These are phyloP conservation scores for Sesia bembeciformis DNA, from an alignment of 2,888 invertebrate species.

Conservation along the genomic window DNA sequence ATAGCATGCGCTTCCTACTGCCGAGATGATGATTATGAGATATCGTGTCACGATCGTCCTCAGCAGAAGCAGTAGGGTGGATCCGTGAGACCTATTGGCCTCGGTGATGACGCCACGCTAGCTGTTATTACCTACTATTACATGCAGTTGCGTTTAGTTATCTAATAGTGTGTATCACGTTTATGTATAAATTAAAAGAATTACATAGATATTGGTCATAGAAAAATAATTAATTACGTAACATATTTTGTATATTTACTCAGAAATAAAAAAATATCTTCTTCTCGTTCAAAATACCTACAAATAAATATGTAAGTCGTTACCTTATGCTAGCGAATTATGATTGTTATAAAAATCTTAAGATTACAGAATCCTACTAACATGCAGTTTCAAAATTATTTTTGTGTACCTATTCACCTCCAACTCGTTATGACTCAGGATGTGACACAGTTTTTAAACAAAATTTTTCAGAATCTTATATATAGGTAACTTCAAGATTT, in stretches of 20 bases:
- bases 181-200: neutral
- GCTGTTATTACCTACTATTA: slow-evolving; percentile 22
- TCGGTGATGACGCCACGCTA: slow-evolving; percentile 42
- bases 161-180: slow-evolving; percentile 19
- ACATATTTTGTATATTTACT: neutral
- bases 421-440: too few species aligned
- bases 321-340: too few species aligned
- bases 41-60: slow-evolving; percentile 52
- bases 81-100: slow-evolving; percentile 35
- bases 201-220: neutral
- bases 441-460: too few species aligned
- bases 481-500: too few species aligned
- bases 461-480: too few species aligned
- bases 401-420: too few species aligned
- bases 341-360: too few species aligned
- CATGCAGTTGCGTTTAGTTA: slow-evolving; percentile 18
- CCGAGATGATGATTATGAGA: slow-evolving; percentile 27
- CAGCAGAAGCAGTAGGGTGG: slow-evolving; percentile 21
- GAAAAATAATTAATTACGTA: neutral
- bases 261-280: too few species aligned
- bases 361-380: too few species aligned
- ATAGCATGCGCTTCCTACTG: slow-evolving; percentile 39
- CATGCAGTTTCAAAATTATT: too few species aligned
- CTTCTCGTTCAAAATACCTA: too few species aligned
- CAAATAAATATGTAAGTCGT: too few species aligned